Percentiles rank a stretch among this genome's conserved stretches.
Evolutionary conservation across 2,888 invertebrate species (phyloP).

Genomic region (Scaptomyza tumidula): DNA sequence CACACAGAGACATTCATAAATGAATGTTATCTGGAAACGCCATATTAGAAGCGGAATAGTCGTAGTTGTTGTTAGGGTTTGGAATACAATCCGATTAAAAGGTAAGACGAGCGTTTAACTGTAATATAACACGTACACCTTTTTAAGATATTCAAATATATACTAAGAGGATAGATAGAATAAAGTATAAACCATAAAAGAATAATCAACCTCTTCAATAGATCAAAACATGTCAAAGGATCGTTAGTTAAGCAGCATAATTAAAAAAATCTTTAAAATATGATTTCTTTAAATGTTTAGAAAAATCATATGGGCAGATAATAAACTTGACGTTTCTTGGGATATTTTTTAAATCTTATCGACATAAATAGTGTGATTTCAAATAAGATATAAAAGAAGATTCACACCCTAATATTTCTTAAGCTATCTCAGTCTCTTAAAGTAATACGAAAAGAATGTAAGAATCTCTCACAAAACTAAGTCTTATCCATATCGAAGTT

Average conservation of each 20-base stretch:
- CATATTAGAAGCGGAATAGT: slow-evolving; percentile 65
- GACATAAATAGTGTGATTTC: too few relatives aligned
- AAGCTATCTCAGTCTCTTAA: not conserved
- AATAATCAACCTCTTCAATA: not conserved
- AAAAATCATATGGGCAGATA: too few relatives aligned
- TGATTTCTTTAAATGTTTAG: too few relatives aligned
- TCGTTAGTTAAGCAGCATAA: not conserved
- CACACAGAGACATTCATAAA: slow-evolving; percentile 58
- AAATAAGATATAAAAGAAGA: not conserved
- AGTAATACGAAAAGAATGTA: not conserved
- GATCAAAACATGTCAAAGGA: not conserved
- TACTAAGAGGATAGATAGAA: not conserved
- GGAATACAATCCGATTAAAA: slow-evolving; percentile 61
- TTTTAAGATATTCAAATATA: slow-evolving; percentile 17
- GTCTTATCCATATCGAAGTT: slow-evolving; percentile 20
- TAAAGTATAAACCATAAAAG: not conserved
- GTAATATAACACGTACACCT: slow-evolving; percentile 19
- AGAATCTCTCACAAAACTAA: not conserved
- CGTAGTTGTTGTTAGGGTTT: slow-evolving; percentile 29
- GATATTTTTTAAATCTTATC: too few relatives aligned
- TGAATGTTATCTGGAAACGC: slow-evolving; percentile 74
- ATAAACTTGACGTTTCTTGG: too few relatives aligned
- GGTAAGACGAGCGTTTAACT: slow-evolving; percentile 8
- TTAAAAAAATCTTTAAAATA: not conserved
- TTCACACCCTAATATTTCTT: not conserved